Evolutionary conservation across 2,113 vertebrate genomes (phyloP).

Genomic region (Bufo bufo): DNA sequence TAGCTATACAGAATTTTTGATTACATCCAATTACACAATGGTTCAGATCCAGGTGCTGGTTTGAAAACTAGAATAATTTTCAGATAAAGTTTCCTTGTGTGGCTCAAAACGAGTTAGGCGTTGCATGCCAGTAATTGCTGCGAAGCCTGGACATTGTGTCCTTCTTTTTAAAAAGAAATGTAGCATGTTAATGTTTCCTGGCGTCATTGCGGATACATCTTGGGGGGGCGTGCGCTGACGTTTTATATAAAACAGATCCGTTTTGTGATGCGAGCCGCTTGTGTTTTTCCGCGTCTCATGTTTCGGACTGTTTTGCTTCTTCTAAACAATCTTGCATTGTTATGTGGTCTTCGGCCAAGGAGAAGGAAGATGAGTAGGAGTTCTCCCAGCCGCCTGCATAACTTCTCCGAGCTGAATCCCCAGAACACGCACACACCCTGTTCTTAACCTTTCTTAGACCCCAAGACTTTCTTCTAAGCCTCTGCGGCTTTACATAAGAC

Average conservation of each 20-base stretch:
- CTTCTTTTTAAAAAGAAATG: background rate
- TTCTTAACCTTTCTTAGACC: slow-evolving; percentile 48
- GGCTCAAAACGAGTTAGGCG: background rate
- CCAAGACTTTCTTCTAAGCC: slow-evolving; percentile 36
- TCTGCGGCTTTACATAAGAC: slow-evolving; percentile 43
- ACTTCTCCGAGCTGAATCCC: slow-evolving; percentile 22
- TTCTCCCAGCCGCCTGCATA: slow-evolving; percentile 30
- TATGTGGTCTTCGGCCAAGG: slow-evolving; percentile 1
- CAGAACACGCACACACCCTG: slow-evolving; percentile 40
- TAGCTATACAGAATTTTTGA: too few species aligned
- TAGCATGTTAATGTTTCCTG: slow-evolving; percentile 2
- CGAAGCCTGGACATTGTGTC: background rate
- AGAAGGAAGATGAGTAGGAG: slow-evolving; percentile 26
- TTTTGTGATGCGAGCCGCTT: background rate
- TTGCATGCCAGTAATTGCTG: too few species aligned
- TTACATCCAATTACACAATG: too few species aligned
- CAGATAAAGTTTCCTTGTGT: background rate
- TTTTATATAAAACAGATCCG: slow-evolving; percentile 36
- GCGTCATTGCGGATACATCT: background rate
- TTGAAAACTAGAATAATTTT: too few species aligned
- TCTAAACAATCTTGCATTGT: slow-evolving; percentile 42
- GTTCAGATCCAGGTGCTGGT: too few species aligned
- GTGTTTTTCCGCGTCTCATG: background rate
- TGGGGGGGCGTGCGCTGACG: background rate
- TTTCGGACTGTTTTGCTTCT: slow-evolving; percentile 14